Conservation (phyloP, 2,888 invertebrate species). For the Pyrrhosoma nymphula region DNA sequence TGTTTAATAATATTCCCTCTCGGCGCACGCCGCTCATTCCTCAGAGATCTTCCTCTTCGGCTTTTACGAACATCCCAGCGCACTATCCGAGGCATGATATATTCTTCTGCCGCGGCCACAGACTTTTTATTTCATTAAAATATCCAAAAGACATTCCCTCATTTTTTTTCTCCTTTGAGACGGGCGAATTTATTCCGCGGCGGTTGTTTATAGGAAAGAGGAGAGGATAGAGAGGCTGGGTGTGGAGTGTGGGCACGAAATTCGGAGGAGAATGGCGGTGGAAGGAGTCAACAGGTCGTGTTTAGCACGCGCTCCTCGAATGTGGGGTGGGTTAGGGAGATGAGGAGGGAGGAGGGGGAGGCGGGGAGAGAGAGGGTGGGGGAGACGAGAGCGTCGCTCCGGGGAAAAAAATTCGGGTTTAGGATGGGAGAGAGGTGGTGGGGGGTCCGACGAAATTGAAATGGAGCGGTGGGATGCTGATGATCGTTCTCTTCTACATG, state of each 20-base stretch:
- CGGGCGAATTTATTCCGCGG: conserved; percentile 31
- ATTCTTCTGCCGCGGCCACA: conserved; percentile 31
- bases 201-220: neutral
- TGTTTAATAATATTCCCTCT: neutral
- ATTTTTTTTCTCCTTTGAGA: neutral
- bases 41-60: neutral
- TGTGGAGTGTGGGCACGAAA: neutral
- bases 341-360: neutral
- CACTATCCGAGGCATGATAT: neutral
- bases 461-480: no score
- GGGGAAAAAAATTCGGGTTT: no score
- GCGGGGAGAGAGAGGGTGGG: neutral
- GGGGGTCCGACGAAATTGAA: no score
- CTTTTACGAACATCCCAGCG: neutral
- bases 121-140: conserved; percentile 38
- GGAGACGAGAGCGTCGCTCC: neutral
- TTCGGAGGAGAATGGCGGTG: neutral
- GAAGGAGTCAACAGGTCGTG: neutral
- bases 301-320: conserved; percentile 7
- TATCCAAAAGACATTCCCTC: neutral
- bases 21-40: neutral
- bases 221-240: neutral
- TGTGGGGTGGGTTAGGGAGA: conserved; percentile 14
- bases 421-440: no score
- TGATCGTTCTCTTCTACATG: no score